Base-by-base conservation (phyloP, 2,888 invertebrate species). In the Allygus modestus region DNA sequence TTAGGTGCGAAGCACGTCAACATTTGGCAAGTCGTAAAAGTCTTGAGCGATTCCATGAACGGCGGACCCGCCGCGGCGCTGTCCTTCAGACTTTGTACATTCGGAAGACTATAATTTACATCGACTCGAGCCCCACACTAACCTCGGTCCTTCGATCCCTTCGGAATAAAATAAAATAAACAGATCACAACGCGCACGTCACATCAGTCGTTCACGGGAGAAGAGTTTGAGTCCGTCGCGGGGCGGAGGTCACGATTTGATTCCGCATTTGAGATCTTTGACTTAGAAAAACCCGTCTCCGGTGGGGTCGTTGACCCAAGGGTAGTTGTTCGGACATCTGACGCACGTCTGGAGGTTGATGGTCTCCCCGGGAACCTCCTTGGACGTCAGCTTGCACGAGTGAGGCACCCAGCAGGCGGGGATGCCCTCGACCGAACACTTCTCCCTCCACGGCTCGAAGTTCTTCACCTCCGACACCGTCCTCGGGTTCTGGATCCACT, bases 381-480 rank as follows among this genome's bases (percentile, higher is more conserved):
- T 97, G 88, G 97, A 96, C 86, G 96, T 97, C 85, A 98, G 93
- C 90, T 97, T 97, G 92, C 98, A 98, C 84, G 96, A 94, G 91
- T 96, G 96, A 23, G 97, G 97, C 88, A 97, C 95, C 95, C 96
- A 96, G 90, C 97, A 97, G 86, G 95, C 95, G 17, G 93, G 97
- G 83, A 90, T 92, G 85, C 97, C 96, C 89, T 97, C 96, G n/a
- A 97, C 96, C 73, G 94, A 92, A 89, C 98, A 98, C 94, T 96
- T 97, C 91, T 97, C 97, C 93, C 96, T 95, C 97, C 97, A 98
- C 77, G 97, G 96, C 90, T 97, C 97, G 91, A 98, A 98, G 92
- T 95, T 97, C 93, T 97, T 97, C 81, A 96, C 95, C 90, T 97
- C 97, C 84, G 94, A 92, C 88, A 96, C 90, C 17, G 97, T 97